phyloP scores from a whole-genome alignment of 2,797 vertebrate genomes.

The Pantherophis vulpinus region DNA sequence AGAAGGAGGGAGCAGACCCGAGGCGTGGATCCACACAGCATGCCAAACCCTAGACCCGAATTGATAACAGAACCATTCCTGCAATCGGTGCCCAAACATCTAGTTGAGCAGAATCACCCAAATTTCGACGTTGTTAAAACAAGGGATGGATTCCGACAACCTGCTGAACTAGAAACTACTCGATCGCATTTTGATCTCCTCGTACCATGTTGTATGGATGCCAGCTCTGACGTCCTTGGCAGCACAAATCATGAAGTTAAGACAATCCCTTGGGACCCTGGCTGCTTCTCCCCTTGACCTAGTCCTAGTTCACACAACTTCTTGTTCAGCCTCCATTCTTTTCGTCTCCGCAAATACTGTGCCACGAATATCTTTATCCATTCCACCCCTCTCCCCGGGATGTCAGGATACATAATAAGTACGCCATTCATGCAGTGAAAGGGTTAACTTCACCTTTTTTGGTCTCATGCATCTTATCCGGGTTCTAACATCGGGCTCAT shows the following conservation, averaged over 20 bases:
- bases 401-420: background rate
- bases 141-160: background rate
- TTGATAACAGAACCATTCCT: background rate
- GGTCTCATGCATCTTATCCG: background rate
- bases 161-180: background rate
- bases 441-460: background rate
- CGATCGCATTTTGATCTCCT: background rate
- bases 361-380: background rate
- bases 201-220: background rate
- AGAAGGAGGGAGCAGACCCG: background rate
- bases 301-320: background rate
- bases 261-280: background rate
- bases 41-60: background rate
- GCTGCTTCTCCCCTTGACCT: background rate
- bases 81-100: background rate
- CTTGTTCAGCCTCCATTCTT: background rate
- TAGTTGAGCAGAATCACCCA: background rate
- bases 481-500: background rate
- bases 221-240: background rate
- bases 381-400: fast-evolving
- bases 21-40: background rate
- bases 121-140: background rate
- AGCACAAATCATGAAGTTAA: background rate
- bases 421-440: background rate
- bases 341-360: background rate